Evolutionary conservation across 2,888 invertebrate genomes (phyloP), one percentile per base, ranked within the genome.

Genomic region (Eilema sororculum): DNA sequence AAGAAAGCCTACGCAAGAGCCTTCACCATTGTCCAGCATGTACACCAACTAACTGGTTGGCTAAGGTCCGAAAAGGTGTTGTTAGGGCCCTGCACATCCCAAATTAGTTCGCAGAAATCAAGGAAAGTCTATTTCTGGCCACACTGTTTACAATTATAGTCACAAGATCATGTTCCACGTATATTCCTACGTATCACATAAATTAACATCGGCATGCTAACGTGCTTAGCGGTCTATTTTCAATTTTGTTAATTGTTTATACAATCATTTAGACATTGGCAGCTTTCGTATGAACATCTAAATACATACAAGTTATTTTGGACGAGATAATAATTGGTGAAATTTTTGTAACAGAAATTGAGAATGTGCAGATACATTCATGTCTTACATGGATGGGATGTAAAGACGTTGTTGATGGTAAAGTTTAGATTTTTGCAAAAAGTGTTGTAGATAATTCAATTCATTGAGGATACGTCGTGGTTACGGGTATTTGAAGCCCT

Each of bases 161-260:
- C 52, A 52, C 52, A 52, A 52, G 52, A 52, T 52, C 52, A 52
- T 20, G 52, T 52, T 52, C 52, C n/a, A 52, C 52, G 52, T n/a
- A 46, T 46, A 46, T 52, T n/a, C 9, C 8, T 52, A n/a, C 52
- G 52, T n/a, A 20, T 52, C 6, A 52, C 1, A n/a, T 52, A 41
- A 9, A 20, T 62, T 62, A 41, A 25, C 25, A 41, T 8, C 24
- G 24, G 24, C 25, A 30, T 25, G 62, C 13, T 62, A 62, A 62
- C 52, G 9, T 52, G 52, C 52, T 52, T n/a, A n/a, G 5, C 41
- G 25, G 24, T 41, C 41, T 62, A 62, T 41, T 62, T 62, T 37
- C 24, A 62, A 62, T 41, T 16, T 41, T 8, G 16, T 25, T 25
- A 22, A 16, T 58, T 58, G 25, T 58, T 58, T 58, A 58, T 10